These are phyloP conservation scores for Chelonoidis abingdonii DNA, from an alignment of 2,113 vertebrate genomes.

Conservation along the genomic window DNA sequence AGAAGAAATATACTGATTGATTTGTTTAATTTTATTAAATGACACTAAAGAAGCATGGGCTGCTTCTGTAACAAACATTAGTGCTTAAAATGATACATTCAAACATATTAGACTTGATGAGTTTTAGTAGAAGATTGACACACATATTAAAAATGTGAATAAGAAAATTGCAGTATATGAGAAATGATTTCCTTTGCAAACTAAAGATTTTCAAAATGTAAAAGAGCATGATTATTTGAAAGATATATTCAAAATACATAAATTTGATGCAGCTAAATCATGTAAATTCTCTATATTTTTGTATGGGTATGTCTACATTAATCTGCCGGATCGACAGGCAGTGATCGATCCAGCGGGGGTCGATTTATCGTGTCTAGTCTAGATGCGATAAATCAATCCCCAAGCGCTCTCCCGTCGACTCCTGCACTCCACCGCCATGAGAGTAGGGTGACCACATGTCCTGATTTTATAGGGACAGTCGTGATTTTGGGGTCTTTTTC, in stretches of 20 bases:
- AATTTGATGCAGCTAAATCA: neutral
- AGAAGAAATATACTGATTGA: slow-evolving; percentile 76
- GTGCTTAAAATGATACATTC: slow-evolving; percentile 55
- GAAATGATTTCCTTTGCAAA: slow-evolving; percentile 18
- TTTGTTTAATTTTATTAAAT: slow-evolving; percentile 82
- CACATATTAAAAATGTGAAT: slow-evolving; percentile 6
- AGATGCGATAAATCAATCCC: no score
- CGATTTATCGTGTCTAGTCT: no score
- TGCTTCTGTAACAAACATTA: slow-evolving; percentile 31
- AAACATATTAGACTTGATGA: slow-evolving; percentile 41
- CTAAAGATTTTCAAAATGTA: neutral
- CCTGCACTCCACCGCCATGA: no score
- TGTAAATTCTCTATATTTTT: neutral
- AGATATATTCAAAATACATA: neutral
- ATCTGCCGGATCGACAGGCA: no score
- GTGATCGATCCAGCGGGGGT: no score
- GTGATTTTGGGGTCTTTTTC: no score
- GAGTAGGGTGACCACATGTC: no score
- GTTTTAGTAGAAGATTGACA: slow-evolving; percentile 33
- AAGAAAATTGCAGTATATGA: slow-evolving; percentile 42
- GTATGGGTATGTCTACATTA: no score
- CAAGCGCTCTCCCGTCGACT: no score
- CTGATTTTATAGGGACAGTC: no score
- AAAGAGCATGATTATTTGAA: neutral
- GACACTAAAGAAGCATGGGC: slow-evolving; percentile 53